Conservation (phyloP, 2,797 vertebrate genomes). For the Gymnoscopelus microlampas region DNA sequence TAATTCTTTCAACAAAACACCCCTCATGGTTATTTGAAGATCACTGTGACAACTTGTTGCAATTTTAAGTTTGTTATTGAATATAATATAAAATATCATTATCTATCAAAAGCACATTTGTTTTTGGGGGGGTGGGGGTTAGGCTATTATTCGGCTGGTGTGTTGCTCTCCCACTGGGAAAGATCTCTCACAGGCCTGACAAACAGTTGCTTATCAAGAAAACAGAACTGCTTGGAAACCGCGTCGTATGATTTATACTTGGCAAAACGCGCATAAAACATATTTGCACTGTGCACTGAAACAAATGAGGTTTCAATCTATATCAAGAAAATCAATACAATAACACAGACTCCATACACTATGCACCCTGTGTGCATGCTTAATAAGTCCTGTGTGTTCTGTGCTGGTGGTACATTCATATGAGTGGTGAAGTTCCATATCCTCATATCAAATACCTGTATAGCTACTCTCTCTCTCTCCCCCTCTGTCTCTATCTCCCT, state of each 20-base stretch:
- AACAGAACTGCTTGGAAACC: conserved; percentile 57
- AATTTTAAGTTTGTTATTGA: too few species aligned
- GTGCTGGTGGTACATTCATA: conserved; percentile 33
- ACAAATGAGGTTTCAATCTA: conserved; percentile 78
- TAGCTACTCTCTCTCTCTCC: conserved; percentile 22
- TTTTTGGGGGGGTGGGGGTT: too few species aligned
- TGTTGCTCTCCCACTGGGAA: conserved; percentile 26
- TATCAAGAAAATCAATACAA: conserved; percentile 77
- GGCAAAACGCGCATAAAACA: conserved; percentile 76
- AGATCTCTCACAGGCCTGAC: conserved; percentile 58
- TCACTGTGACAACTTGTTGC: too few species aligned
- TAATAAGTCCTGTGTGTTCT: conserved; percentile 59
- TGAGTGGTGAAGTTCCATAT: conserved; percentile 57
- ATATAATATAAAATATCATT: too few species aligned
- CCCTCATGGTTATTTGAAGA: too few species aligned
- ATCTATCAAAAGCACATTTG: too few species aligned
- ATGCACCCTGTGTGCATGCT: conserved; percentile 65
- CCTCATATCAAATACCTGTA: conserved; percentile 52
- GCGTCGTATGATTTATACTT: conserved; percentile 73
- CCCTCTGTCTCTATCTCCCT: conserved; percentile 19
- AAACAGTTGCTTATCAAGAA: conserved; percentile 66
- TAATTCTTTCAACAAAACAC: too few species aligned
- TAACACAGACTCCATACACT: conserved; percentile 58
- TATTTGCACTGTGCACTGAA: conserved; percentile 77
- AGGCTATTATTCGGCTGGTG: background rate